Evolutionary conservation across 2,888 invertebrate species (phyloP), one percentile per base, ranked within the genome.

Genomic region (Phragmatobia fuliginosa): DNA sequence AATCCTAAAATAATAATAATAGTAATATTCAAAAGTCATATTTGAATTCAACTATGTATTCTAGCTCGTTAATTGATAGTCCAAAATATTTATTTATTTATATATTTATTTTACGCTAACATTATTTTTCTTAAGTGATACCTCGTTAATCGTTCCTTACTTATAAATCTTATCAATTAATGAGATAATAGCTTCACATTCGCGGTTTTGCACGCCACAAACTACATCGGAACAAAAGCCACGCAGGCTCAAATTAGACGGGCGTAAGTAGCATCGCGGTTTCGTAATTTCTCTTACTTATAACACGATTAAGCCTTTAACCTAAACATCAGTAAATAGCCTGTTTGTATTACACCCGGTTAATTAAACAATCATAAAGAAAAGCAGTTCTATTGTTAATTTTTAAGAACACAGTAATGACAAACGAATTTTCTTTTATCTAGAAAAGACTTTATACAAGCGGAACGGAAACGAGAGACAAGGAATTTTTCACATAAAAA

Each of bases 131-230:
- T 1, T 25, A 49, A 49, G 21, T 3, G 25, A 52, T 25, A 25
- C 52, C 49, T 25, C 8, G 11, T 0, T 11, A 1, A 3, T 25
- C 25, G 25, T 52, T 52, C 4, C 11, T 25, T 52, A 59, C 7
- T 59, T 59, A 7, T 16, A 31, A 32, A 59, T 59, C 28, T 18
- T 31, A 32, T 3, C 21, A 16, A n/a, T 10, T 32, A 21, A 60
- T 60, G 32, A 11, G 8, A 11, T 32, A 32, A 18, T 59, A 10
- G 21, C 59, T 32, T 28, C 14, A 33, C 7, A 76, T 65, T 32
- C 68, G 67, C 62, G 18, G 68, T 67, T 75, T 70, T 71, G 28
- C 68, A 72, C 18, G 68, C 59, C 70, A 45, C 32, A 49, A 61
- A 67, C 56, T 58, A 10, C 16, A 69, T 66, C 32, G 38, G 33